A percentile compares a stretch with the other conserved stretches of the same genome.
Conservation (phyloP, 2,113 vertebrate species). For the Tragulus kanchil region DNA sequence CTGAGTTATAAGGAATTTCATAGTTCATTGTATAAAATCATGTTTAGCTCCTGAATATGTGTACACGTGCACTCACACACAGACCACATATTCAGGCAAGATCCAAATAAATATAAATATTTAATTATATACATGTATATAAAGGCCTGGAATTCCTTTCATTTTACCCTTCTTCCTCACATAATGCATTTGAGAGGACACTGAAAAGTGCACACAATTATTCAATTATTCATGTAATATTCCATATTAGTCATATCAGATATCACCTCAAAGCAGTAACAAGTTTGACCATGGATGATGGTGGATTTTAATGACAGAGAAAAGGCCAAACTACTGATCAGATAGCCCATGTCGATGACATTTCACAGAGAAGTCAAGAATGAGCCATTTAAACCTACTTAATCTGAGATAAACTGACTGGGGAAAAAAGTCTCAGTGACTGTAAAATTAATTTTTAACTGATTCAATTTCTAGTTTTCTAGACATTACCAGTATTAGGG, state of each 20-base stretch:
- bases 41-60: not conserved
- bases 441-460: not conserved
- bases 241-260: not conserved
- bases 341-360: not conserved
- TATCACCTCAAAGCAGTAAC: not conserved
- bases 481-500: not conserved
- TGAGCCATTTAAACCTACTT: not conserved
- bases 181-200: conserved; percentile 36
- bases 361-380: not conserved
- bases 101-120: not conserved
- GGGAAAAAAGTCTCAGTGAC: not conserved
- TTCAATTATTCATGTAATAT: conserved; percentile 28
- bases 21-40: conserved; percentile 12
- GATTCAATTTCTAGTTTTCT: not conserved
- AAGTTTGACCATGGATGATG: not conserved
- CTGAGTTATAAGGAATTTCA: not conserved
- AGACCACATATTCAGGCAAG: not conserved
- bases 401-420: not conserved
- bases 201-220: not conserved
- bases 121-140: accelerated
- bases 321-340: not conserved
- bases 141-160: not conserved
- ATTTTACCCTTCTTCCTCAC: not conserved
- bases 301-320: not conserved
- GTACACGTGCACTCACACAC: not conserved